These are phyloP conservation scores for Chymomyza costata DNA, from an alignment of 1,140 invertebrate genomes.

Conservation along the genomic window DNA sequence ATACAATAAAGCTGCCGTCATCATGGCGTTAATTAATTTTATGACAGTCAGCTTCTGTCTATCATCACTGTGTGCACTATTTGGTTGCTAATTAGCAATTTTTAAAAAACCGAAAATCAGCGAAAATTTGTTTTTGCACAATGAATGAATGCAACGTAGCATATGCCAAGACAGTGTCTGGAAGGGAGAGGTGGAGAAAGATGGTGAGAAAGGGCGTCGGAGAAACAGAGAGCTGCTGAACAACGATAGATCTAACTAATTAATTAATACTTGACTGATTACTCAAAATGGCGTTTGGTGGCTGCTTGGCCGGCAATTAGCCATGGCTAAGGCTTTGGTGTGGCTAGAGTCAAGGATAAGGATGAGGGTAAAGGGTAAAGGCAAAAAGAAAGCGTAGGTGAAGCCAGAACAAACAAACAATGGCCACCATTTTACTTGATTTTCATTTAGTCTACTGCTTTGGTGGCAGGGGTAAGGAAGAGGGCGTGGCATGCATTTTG, in stretches of 20 bases:
- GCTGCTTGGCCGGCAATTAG: constrained; percentile 47
- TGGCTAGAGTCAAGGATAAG: constrained; percentile 24
- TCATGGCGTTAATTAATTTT: too few relatives aligned
- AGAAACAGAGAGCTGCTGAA: too few relatives aligned
- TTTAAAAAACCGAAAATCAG: constrained; percentile 58
- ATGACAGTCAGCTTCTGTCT: too few relatives aligned
- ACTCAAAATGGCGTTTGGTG: constrained; percentile 54
- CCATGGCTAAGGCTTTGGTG: constrained; percentile 11
- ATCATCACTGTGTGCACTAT: too few relatives aligned
- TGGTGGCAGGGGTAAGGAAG: constrained; percentile 3
- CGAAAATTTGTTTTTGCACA: constrained; percentile 49
- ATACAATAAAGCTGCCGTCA: too few relatives aligned
- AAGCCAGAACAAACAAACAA: too few relatives aligned
- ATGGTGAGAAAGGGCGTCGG: too few relatives aligned
- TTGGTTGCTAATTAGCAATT: constrained; percentile 61
- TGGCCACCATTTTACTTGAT: constrained; percentile 32
- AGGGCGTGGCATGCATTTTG: constrained; percentile 13
- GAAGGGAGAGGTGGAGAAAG: too few relatives aligned
- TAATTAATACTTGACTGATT: constrained; percentile 58
- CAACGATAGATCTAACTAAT: too few relatives aligned
- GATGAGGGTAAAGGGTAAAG: constrained; percentile 2
- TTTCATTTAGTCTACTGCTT: constrained; percentile 27
- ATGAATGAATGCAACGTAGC: constrained; percentile 42
- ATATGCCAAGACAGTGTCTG: constrained; percentile 59
- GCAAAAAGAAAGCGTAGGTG: too few relatives aligned